Evolutionary conservation across 2,113 vertebrate genomes (phyloP).

Genomic region (Equus quagga): DNA sequence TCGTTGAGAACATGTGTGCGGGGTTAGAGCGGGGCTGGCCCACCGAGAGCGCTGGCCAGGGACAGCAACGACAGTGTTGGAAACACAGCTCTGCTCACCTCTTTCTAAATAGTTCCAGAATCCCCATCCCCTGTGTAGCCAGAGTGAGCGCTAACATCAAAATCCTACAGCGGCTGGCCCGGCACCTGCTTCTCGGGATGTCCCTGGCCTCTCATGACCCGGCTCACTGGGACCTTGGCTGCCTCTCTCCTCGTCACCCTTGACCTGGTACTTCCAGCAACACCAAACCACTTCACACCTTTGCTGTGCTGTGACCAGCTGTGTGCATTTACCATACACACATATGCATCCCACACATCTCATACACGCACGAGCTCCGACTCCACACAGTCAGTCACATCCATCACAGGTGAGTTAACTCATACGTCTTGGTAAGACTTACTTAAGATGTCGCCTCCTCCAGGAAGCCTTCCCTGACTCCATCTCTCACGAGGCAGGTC

Average conservation of each 20-base stretch:
- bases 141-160: not conserved
- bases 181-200: not conserved
- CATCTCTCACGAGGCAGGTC: not conserved
- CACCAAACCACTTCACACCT: not conserved
- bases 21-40: accelerated
- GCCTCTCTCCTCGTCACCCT: too few relatives aligned
- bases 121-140: accelerated
- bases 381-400: not conserved
- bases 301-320: not conserved
- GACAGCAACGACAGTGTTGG: accelerated
- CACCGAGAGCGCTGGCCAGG: too few relatives aligned
- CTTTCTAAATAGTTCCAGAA: not conserved
- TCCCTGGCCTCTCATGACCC: not conserved
- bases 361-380: not conserved
- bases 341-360: too few relatives aligned
- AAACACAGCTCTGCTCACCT: accelerated
- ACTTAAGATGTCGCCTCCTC: not conserved
- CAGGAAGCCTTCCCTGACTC: conserved; percentile 15
- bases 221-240: not conserved
- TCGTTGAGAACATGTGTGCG: accelerated
- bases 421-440: not conserved
- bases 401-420: not conserved
- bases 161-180: accelerated
- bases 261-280: not conserved
- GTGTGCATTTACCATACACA: not conserved